These are phyloP conservation scores for Tragelaphus eurycerus DNA, from an alignment of 2,797 vertebrate genomes.

Conservation along the genomic window DNA sequence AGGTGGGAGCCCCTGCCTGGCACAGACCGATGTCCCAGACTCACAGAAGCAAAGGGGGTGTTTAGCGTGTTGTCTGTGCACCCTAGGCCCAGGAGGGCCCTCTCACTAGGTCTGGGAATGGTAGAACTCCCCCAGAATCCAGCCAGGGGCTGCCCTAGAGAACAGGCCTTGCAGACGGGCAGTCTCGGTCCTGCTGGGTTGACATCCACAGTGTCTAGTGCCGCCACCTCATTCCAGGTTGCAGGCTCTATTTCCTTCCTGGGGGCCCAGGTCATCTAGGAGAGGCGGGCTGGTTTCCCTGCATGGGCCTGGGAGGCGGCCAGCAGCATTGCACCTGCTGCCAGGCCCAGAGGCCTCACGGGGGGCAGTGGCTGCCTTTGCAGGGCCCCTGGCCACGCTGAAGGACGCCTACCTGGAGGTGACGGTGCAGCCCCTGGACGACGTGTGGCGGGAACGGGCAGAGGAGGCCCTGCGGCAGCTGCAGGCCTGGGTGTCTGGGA, in stretches of 20 bases:
- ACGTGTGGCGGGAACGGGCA: slow-evolving; percentile 83
- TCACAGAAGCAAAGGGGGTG: too few relatives aligned
- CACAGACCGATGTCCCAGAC: fast-evolving
- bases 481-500: slow-evolving; percentile 81
- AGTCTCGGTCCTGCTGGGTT: fast-evolving
- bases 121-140: not conserved
- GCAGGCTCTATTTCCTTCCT: fast-evolving
- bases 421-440: slow-evolving; percentile 84
- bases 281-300: not conserved
- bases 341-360: fast-evolving
- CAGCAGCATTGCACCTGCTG: fast-evolving
- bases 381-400: slow-evolving; percentile 89
- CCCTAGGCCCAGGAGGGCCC: not conserved
- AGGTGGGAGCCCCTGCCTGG: not conserved
- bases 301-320: not conserved
- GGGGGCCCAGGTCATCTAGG: not conserved
- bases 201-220: fast-evolving
- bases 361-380: not conserved
- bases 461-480: slow-evolving; percentile 78
- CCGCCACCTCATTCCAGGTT: not conserved
- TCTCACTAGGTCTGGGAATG: fast-evolving
- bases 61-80: not conserved
- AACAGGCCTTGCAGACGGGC: fast-evolving
- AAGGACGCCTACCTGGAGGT: slow-evolving; percentile 90
- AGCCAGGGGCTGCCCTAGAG: fast-evolving